Evolutionary conservation across 2,888 invertebrate species (phyloP).

Genomic region (Caenorhabditis drosophilae): DNA sequence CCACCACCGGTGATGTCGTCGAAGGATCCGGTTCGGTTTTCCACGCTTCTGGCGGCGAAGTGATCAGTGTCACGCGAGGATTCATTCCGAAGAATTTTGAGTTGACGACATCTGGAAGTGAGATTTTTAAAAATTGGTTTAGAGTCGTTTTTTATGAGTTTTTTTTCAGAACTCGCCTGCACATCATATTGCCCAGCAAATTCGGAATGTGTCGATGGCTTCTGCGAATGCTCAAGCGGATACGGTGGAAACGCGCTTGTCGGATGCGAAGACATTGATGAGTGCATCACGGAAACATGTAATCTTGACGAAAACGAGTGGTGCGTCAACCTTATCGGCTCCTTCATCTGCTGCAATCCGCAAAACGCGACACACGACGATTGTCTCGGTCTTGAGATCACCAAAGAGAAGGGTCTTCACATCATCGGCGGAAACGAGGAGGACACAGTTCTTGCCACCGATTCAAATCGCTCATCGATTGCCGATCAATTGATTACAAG

Average conservation of each 20-base stretch:
- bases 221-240: conserved; percentile 58
- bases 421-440: conserved; percentile 37
- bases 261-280: conserved; percentile 58
- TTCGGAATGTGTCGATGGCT: conserved; percentile 57
- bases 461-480: conserved; percentile 22
- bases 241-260: conserved; percentile 57
- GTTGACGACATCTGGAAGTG: conserved; percentile 19
- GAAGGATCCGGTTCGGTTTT: conserved; percentile 25
- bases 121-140: neutral
- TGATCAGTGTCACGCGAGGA: conserved; percentile 22
- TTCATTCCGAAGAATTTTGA: conserved; percentile 20
- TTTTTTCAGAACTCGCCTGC: conserved; percentile 40
- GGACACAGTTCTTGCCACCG: conserved; percentile 20
- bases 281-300: conserved; percentile 48
- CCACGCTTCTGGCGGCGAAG: conserved; percentile 26
- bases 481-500: conserved; percentile 24
- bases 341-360: conserved; percentile 66
- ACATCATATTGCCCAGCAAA: conserved; percentile 57
- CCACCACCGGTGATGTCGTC: conserved; percentile 25
- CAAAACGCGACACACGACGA: conserved; percentile 42
- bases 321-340: conserved; percentile 66
- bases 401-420: conserved; percentile 39
- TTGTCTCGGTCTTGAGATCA: conserved; percentile 40
- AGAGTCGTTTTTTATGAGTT: no score
- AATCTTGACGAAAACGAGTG: conserved; percentile 47